Percentiles rank a stretch among this genome's conserved stretches.
Evolutionary conservation across 1,140 invertebrate species (phyloP).

Genomic region (Calosoma granatense): DNA sequence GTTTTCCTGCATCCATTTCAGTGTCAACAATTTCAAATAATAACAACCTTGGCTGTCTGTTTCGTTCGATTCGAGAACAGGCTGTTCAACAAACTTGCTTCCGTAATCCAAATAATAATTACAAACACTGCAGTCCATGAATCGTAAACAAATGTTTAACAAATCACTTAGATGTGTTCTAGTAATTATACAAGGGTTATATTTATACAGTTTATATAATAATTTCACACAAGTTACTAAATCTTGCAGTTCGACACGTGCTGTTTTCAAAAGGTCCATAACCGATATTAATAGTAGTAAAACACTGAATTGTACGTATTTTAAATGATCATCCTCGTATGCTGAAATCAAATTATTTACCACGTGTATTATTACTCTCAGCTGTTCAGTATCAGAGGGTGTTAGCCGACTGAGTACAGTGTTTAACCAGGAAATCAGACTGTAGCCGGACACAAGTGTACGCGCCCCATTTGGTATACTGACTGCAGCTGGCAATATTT

Average conservation of each 20-base stretch:
- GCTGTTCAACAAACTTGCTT: conserved; percentile 22
- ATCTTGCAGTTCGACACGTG: conserved; percentile 15
- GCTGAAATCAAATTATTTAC: conserved; percentile 17
- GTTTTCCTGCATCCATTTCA: background rate
- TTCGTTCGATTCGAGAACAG: background rate
- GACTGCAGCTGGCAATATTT: conserved; percentile 45
- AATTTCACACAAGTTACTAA: conserved; percentile 20
- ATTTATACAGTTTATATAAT: conserved; percentile 16
- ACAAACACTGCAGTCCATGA: conserved; percentile 24
- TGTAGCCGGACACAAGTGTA: conserved; percentile 48
- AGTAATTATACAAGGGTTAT: conserved; percentile 17
- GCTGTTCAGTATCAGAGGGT: background rate
- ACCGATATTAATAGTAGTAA: conserved; percentile 13
- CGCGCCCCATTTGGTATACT: conserved; percentile 46
- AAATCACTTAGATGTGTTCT: conserved; percentile 20
- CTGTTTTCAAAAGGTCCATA: conserved; percentile 11
- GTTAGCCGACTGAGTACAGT: conserved; percentile 13
- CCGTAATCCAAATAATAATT: conserved; percentile 26
- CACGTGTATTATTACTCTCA: conserved; percentile 15
- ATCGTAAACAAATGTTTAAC: conserved; percentile 16
- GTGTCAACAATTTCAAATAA: conserved; percentile 1
- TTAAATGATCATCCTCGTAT: conserved; percentile 17
- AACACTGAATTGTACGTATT: conserved; percentile 14
- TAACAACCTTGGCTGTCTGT: background rate
- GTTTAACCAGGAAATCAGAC: conserved; percentile 49